Evolutionary conservation across 2,797 vertebrate genomes (phyloP), one percentile per base, ranked within the genome.

Genomic region (Sparidentex hasta): DNA sequence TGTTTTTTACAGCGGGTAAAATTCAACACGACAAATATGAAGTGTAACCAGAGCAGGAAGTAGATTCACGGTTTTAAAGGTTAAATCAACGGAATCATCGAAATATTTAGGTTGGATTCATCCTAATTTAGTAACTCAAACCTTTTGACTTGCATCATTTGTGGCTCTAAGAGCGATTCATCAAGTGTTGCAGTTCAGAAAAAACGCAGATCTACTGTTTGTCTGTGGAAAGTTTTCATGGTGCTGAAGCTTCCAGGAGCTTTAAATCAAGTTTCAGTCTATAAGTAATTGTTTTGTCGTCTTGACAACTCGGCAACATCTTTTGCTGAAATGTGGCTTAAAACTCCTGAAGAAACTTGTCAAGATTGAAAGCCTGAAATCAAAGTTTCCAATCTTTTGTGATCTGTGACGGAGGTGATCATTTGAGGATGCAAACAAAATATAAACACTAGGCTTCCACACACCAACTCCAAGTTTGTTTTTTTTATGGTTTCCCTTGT

Each of bases 1-100:
- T 67, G 3, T 66, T 79, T 76, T 82, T 84, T 74, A 62, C 54
- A 72, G 9, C 48, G 44, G 73, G 14, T 58, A 71, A 74, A 57
- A 27, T 46, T 23, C 3, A 67, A 56, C 41, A 52, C 3, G 0
- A 67, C 43, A 44, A 33, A 54, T 17, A 17, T 13, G 20, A 74
- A 0, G 8, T 18, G 65, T 47, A 23, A 63, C 27, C 61, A 2
- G 72, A 59, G 52, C 76, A 71, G 82, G 58, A 77, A 72, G 38
- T 47, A 8, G 16, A 3, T 27, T 14, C 50, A 29, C 59, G 9
- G 20, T 9, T 56, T 18, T 5, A 27, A 8, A 18, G n/a, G n/a
- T 59, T 48, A 11, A 54, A 67, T 27, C 1, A 48, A 17, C 46
- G 8, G 17, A 17, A 2, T 18, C 3, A 20, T 48, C 46, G 8